Conservation (phyloP, 2,113 vertebrate species). For the Lamprotornis superbus region DNA sequence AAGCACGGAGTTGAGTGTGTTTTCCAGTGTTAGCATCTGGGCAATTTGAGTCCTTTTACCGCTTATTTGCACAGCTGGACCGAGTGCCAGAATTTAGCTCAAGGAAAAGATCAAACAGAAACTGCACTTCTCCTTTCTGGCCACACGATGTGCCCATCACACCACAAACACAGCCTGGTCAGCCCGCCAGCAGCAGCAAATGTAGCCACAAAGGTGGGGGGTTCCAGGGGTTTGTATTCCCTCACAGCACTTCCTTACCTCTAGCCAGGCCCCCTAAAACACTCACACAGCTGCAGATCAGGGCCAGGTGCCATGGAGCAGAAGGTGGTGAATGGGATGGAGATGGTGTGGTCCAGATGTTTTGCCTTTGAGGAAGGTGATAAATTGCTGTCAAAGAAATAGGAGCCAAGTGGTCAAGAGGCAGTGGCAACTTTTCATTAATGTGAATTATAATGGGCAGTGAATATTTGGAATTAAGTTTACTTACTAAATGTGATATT, state of each 20-base stretch:
- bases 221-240: no score
- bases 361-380: background rate
- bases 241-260: background rate
- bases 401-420: background rate
- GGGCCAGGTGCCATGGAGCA: background rate
- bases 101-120: background rate
- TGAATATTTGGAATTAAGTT: background rate
- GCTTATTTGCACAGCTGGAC: background rate
- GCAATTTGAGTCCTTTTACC: background rate
- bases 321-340: background rate
- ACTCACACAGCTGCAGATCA: background rate
- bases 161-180: background rate
- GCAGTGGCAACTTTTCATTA: background rate
- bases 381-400: background rate
- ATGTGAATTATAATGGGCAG: background rate
- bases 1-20: background rate
- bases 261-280: background rate
- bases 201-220: background rate
- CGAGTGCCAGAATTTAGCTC: background rate
- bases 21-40: background rate
- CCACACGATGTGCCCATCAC: slow-evolving; percentile 51
- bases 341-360: background rate
- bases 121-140: slow-evolving; percentile 8
- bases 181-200: background rate
- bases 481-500: background rate